phyloP scores from a whole-genome alignment of 2,113 vertebrate species.

The Forbesichthys agassizii region DNA sequence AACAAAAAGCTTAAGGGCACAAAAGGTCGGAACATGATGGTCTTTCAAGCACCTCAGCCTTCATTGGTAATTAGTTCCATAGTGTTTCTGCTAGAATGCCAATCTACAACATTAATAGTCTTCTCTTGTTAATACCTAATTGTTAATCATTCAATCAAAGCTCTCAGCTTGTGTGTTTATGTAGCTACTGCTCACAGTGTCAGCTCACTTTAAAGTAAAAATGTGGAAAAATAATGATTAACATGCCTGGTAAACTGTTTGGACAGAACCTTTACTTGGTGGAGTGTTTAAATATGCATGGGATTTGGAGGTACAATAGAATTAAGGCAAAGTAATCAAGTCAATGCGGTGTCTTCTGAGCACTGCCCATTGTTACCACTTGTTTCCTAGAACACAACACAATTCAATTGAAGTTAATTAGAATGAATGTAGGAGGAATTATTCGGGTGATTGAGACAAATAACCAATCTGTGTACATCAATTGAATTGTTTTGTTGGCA shows the following conservation, averaged over 20 bases:
- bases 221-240: neutral
- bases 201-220: neutral
- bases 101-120: neutral
- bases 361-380: slow-evolving; percentile 62
- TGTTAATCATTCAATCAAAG: slow-evolving; percentile 12
- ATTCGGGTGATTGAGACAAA: slow-evolving; percentile 76
- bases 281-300: slow-evolving; percentile 28
- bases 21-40: too few species aligned
- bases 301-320: slow-evolving; percentile 13
- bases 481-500: slow-evolving; percentile 73
- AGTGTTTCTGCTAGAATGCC: too few species aligned
- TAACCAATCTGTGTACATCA: slow-evolving; percentile 74
- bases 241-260: neutral
- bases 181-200: neutral
- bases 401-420: slow-evolving; percentile 81
- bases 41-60: too few species aligned
- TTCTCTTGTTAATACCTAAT: neutral
- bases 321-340: slow-evolving; percentile 49
- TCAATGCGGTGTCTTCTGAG: slow-evolving; percentile 51
- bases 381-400: slow-evolving; percentile 43
- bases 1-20: neutral
- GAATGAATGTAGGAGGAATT: slow-evolving; percentile 76
- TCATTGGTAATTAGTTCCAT: too few species aligned
- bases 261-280: neutral
- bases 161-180: too few species aligned